A percentile compares a stretch with the other conserved stretches of the same genome.
These are phyloP conservation scores for Palloptera scutellata DNA, from an alignment of 2,888 invertebrate genomes.

Conservation along the genomic window DNA sequence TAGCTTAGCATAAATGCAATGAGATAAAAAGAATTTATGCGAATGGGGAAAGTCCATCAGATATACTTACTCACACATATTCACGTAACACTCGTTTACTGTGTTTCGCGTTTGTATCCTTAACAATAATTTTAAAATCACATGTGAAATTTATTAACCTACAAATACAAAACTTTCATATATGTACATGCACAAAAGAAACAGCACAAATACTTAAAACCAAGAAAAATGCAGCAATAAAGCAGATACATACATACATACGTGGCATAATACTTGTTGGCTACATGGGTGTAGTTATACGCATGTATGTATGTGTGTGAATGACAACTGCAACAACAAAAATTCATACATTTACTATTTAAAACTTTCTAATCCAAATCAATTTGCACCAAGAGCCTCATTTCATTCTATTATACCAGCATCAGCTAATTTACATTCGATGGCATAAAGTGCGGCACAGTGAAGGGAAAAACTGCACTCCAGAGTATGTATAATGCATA, in stretches of 20 bases:
- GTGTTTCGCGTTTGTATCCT: not conserved
- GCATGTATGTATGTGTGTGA: not conserved
- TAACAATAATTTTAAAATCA: too few species aligned
- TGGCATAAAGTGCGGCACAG: not conserved
- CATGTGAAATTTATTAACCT: too few species aligned
- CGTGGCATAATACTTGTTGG: not conserved
- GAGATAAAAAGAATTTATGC: conserved; percentile 23
- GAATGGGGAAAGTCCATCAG: conserved; percentile 12
- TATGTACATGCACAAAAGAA: too few species aligned
- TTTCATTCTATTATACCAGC: conserved; percentile 59
- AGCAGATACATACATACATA: not conserved
- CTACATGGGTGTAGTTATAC: not conserved
- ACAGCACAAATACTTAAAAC: too few species aligned
- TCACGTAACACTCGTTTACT: not conserved
- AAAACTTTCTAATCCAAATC: conserved; percentile 58
- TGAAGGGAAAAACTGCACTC: not conserved
- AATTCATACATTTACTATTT: conserved; percentile 7
- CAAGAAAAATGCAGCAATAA: not conserved
- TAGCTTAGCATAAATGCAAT: not conserved
- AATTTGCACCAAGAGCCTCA: conserved; percentile 62
- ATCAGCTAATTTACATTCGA: conserved; percentile 18
- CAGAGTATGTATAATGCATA: not conserved
- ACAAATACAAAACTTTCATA: too few species aligned
- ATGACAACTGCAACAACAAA: not conserved
- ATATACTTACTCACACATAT: not conserved